These are phyloP conservation scores for Grammomys surdaster DNA, from an alignment of 2,113 vertebrate species.

Conservation along the genomic window DNA sequence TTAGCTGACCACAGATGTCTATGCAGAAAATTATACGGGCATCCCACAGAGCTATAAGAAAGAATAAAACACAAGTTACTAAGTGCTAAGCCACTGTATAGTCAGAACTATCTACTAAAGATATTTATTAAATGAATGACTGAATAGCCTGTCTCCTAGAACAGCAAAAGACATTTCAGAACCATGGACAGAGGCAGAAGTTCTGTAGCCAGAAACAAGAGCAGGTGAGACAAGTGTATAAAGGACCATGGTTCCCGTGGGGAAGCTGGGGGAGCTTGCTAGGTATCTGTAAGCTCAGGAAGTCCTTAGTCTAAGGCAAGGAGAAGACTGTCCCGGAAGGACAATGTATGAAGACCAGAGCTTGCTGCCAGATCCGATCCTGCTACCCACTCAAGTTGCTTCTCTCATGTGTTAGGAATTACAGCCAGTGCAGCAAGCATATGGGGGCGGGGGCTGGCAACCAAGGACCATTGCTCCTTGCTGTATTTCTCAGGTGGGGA, in stretches of 20 bases:
- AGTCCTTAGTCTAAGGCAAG: neutral
- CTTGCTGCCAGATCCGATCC: too few relatives aligned
- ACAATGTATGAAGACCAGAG: fast-evolving
- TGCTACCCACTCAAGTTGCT: neutral
- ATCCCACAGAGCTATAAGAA: neutral
- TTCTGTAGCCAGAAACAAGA: neutral
- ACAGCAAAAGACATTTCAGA: conserved; percentile 44
- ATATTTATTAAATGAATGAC: conserved; percentile 10
- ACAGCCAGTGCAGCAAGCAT: neutral
- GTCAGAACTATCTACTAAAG: neutral
- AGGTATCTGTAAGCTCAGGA: neutral
- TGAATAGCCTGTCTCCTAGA: neutral
- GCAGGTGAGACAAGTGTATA: neutral
- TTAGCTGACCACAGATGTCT: neutral
- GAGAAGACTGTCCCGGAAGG: neutral
- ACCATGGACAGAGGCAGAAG: conserved; percentile 73
- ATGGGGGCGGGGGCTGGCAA: too few relatives aligned
- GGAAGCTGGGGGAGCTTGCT: neutral
- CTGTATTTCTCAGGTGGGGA: neutral
- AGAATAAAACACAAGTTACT: neutral
- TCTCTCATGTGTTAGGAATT: neutral
- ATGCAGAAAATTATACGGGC: neutral
- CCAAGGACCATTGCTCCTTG: too few relatives aligned
- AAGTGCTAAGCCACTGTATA: neutral
- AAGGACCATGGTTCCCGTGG: neutral